phyloP scores from a whole-genome alignment of 2,113 vertebrate species.

The Odontesthes bonariensis region DNA sequence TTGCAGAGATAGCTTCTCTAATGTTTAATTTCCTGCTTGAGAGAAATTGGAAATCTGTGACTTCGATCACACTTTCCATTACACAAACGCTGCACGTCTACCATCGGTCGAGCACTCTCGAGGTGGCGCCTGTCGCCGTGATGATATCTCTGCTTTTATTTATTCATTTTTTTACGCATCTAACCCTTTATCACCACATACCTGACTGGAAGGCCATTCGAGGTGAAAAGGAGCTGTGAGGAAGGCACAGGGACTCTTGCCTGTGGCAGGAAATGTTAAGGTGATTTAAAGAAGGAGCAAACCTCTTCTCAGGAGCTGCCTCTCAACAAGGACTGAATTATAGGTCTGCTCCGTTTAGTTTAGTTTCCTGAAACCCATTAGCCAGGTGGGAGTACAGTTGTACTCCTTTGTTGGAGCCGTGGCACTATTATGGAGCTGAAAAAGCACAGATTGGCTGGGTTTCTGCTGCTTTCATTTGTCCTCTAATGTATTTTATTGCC shows the following conservation, averaged over 20 bases:
- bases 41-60: slow-evolving; percentile 41
- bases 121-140: slow-evolving; percentile 8
- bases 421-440: slow-evolving; percentile 33
- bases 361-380: slow-evolving; percentile 44
- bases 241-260: slow-evolving; percentile 1
- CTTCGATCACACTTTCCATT: slow-evolving; percentile 42
- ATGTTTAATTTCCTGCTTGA: slow-evolving; percentile 50
- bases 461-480: slow-evolving; percentile 36
- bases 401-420: slow-evolving; percentile 2
- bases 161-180: background rate
- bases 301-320: background rate
- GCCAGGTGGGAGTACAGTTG: slow-evolving; percentile 26
- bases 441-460: slow-evolving; percentile 6
- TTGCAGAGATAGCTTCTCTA: slow-evolving; percentile 13
- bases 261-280: slow-evolving; percentile 8
- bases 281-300: slow-evolving; percentile 10
- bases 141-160: slow-evolving; percentile 33
- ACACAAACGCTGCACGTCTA: slow-evolving; percentile 32
- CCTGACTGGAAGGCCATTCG: slow-evolving; percentile 13
- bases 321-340: slow-evolving; percentile 26
- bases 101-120: slow-evolving; percentile 11
- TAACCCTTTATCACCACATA: background rate
- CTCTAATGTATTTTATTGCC: slow-evolving; percentile 45
- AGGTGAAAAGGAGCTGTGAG: slow-evolving; percentile 25
- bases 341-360: slow-evolving; percentile 1